Percentiles rank a stretch among this genome's conserved stretches.
Evolutionary conservation across 2,113 vertebrate genomes (phyloP).

Genomic region (Barnardius zonarius): DNA sequence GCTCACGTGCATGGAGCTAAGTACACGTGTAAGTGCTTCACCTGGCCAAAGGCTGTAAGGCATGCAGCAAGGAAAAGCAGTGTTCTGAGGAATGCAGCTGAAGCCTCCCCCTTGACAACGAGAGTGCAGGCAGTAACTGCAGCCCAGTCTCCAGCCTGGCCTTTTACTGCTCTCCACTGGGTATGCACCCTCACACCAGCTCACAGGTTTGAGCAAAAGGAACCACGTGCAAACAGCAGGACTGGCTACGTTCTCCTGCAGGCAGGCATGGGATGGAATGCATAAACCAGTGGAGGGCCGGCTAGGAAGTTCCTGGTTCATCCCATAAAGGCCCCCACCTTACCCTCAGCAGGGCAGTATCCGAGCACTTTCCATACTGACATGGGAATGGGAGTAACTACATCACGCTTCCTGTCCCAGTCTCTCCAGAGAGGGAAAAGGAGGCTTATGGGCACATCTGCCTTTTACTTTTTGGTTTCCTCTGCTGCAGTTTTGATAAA

Average conservation of each 20-base stretch:
- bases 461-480: not conserved
- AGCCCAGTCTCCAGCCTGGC: not conserved
- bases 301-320: not conserved
- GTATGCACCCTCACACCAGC: not conserved
- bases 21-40: not conserved
- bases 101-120: not conserved
- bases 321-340: not conserved
- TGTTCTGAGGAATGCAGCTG: not conserved
- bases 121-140: not conserved
- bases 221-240: not conserved
- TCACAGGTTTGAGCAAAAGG: not conserved
- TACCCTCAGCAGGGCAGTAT: not conserved
- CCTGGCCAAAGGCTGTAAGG: not conserved
- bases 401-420: fast-evolving
- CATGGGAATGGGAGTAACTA: not conserved
- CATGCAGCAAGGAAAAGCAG: not conserved
- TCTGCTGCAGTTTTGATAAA: not conserved
- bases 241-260: not conserved
- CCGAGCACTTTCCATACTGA: not conserved
- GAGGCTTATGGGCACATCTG: not conserved
- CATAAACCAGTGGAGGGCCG: not conserved
- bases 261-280: not conserved
- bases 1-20: not conserved
- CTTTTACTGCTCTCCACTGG: not conserved
- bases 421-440: not conserved